Conservation (phyloP, 1,140 invertebrate species). For the Rhyacophila brunnea region DNA sequence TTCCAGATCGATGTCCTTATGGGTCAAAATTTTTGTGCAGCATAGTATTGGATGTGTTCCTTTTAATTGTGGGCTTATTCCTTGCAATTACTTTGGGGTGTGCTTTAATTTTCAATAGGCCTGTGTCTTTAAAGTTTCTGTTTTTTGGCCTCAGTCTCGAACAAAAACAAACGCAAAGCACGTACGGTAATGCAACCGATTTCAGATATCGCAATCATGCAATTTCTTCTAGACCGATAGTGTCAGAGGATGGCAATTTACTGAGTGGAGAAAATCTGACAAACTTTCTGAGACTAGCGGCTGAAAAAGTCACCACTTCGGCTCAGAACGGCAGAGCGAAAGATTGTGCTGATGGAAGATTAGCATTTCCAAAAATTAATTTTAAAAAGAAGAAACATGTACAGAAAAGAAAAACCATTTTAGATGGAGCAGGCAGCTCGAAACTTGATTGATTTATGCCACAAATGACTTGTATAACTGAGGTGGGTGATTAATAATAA, state of each 20-base stretch:
- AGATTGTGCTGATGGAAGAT: too few relatives aligned
- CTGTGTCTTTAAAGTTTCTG: constrained; percentile 1
- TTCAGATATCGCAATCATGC: background rate
- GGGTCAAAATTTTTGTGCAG: too few relatives aligned
- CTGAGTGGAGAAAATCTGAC: background rate
- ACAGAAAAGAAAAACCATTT: too few relatives aligned
- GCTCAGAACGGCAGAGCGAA: background rate
- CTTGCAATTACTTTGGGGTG: background rate
- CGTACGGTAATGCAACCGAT: too few relatives aligned
- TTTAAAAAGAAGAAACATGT: too few relatives aligned
- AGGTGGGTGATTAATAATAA: too few relatives aligned
- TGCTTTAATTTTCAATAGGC: background rate
- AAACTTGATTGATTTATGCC: too few relatives aligned
- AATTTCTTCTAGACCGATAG: background rate
- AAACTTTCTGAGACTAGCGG: background rate
- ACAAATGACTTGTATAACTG: too few relatives aligned
- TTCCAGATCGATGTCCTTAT: too few relatives aligned
- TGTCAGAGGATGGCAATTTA: constrained; percentile 2
- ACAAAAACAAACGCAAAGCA: background rate
- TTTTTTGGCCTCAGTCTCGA: background rate
- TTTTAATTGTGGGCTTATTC: background rate
- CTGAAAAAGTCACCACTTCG: background rate
- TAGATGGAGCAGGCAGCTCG: too few relatives aligned
- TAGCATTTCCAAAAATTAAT: too few relatives aligned
- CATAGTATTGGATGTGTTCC: too few relatives aligned